These are phyloP conservation scores for Bombus confusus DNA, from an alignment of 1,140 invertebrate species.

Conservation along the genomic window DNA sequence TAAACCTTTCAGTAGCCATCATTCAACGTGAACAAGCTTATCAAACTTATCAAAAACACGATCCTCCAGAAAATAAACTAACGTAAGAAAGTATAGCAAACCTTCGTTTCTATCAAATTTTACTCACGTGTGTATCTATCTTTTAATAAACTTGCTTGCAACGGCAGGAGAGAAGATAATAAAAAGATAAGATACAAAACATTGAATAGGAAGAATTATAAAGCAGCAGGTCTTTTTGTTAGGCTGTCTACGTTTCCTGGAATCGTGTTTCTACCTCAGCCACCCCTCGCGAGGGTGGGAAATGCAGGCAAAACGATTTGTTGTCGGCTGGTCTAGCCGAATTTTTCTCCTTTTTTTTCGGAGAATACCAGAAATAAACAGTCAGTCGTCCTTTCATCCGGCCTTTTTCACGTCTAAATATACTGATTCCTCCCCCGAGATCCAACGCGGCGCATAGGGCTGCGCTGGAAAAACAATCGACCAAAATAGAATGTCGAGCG, in stretches of 20 bases:
- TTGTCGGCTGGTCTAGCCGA: conserved; percentile 2
- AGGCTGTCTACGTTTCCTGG: neutral
- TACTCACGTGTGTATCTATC: neutral
- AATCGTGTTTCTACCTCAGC: neutral
- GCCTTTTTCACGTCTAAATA: conserved; percentile 19
- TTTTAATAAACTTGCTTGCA: neutral
- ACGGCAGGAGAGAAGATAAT: neutral
- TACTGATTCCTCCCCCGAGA: neutral
- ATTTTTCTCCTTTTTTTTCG: neutral
- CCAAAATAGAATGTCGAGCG: neutral
- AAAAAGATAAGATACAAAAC: neutral
- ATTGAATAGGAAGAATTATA: too few relatives aligned
- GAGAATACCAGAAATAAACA: conserved; percentile 11
- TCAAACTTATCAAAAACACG: too few relatives aligned
- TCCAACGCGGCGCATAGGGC: neutral
- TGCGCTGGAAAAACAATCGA: conserved; percentile 11
- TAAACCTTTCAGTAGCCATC: too few relatives aligned
- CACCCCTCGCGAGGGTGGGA: neutral
- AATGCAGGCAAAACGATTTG: conserved; percentile 5
- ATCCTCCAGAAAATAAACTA: neutral
- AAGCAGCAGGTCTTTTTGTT: too few relatives aligned
- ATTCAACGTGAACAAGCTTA: too few relatives aligned
- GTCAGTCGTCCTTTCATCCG: conserved; percentile 22
- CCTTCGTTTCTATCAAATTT: neutral
- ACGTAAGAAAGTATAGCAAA: neutral